phyloP scores from a whole-genome alignment of 2,113 vertebrate species.

The Martes martes region DNA sequence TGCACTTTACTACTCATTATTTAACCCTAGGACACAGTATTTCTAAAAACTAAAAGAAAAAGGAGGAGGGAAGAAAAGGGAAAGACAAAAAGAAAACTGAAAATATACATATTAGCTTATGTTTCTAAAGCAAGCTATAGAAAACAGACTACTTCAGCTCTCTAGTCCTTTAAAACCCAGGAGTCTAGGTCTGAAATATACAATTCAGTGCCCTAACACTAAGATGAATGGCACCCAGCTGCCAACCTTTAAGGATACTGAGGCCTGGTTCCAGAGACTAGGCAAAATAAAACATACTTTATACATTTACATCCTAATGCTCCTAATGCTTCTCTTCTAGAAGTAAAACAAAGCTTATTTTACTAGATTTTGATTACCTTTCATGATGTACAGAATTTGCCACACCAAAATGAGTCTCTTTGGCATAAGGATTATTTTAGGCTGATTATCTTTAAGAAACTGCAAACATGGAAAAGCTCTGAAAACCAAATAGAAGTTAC shows the following conservation, averaged over 20 bases:
- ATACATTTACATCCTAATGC: neutral
- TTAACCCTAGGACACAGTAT: neutral
- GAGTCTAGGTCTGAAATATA: neutral
- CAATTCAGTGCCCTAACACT: neutral
- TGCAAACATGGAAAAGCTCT: neutral
- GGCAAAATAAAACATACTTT: neutral
- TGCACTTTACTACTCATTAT: neutral
- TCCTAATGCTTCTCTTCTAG: neutral
- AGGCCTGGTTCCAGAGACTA: neutral
- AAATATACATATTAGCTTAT: neutral
- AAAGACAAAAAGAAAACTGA: neutral
- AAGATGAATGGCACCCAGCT: neutral
- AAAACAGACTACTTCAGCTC: neutral
- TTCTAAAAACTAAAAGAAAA: neutral
- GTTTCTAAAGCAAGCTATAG: neutral
- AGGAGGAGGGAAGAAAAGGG: neutral
- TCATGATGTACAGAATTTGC: neutral
- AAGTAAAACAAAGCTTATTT: neutral
- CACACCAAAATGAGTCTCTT: neutral
- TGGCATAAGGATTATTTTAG: neutral
- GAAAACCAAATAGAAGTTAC: neutral
- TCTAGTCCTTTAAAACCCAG: neutral
- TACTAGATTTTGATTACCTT: neutral
- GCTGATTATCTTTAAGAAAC: neutral
- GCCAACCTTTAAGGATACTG: neutral